These are phyloP conservation scores for Microplitis manilae DNA, from an alignment of 2,888 invertebrate genomes.

Conservation along the genomic window DNA sequence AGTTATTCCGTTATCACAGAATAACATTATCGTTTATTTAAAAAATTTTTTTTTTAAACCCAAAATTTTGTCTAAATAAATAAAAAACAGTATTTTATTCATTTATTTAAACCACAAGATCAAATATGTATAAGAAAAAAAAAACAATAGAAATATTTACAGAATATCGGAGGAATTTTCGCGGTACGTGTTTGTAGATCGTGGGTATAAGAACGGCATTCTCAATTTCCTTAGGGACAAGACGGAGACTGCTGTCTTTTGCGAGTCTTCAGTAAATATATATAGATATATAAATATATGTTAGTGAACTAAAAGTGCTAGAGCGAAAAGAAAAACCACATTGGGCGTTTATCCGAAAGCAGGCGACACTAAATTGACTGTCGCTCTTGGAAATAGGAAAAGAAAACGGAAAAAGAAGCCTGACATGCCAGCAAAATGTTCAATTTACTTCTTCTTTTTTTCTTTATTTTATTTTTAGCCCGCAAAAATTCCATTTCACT, in stretches of 20 bases:
- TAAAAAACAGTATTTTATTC: not conserved
- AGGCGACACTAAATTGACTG: slow-evolving; percentile 41
- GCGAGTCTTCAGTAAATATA: not conserved
- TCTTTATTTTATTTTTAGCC: slow-evolving; percentile 26
- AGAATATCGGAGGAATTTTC: slow-evolving; percentile 18
- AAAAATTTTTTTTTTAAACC: not conserved
- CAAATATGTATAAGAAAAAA: not conserved
- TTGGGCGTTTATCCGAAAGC: slow-evolving; percentile 39
- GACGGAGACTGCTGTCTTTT: slow-evolving; percentile 23
- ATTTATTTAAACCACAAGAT: no score
- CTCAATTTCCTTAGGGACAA: slow-evolving; percentile 39
- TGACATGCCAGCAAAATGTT: slow-evolving; percentile 28
- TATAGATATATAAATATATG: slow-evolving; percentile 4
- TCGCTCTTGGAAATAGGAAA: slow-evolving; percentile 32
- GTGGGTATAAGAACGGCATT: slow-evolving; percentile 3
- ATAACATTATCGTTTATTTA: slow-evolving; percentile 38
- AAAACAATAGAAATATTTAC: slow-evolving; percentile 22
- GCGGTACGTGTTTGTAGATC: slow-evolving; percentile 26
- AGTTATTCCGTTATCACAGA: slow-evolving; percentile 36
- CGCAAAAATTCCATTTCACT: slow-evolving; percentile 32
- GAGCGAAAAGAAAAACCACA: slow-evolving; percentile 24
- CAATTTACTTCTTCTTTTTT: slow-evolving; percentile 28
- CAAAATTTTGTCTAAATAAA: not conserved
- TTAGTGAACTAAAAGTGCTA: slow-evolving; percentile 19
- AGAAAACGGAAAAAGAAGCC: slow-evolving; percentile 18